Base-by-base conservation (phyloP, 2,888 invertebrate species). In the Thereva unica region DNA sequence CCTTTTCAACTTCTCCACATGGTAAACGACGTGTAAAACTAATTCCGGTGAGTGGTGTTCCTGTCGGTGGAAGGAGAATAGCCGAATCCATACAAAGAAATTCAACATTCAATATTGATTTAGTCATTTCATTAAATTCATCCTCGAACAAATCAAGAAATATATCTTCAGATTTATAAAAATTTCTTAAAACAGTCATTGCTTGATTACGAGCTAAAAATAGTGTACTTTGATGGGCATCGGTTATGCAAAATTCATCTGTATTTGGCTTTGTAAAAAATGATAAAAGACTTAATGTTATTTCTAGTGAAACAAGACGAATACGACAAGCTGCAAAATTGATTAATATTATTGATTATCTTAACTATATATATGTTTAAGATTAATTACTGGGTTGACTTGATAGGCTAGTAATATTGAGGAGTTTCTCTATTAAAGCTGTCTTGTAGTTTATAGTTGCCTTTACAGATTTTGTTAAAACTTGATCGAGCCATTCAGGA, bases 61-160 rank as follows among this genome's bases (percentile, higher is more conserved):
- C 91, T 0, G 95, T 96, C 0, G 98, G 98, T 0, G 97, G 96
- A 72, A 99, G 82, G 64, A 99, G 83, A 75, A 99, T 91, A 64
- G 93, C 93, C 55, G 95, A 93, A 80, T 99, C 98, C 93, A 96
- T 96, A 82, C 95, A 94, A 71, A 99, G 80, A 87, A 93, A 95
- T 78, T 97, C 97, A 1, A 97, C 95, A 80, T 94, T 95, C 61
- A 95, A 78, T 1, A 89, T 89, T 12, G 89, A 85, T 77, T 92
- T 93, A 72, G 89, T 89, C 87, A 97, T 92, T 81, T 97, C 95
- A 77, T 91, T 91, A 80, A 93, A 95, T 75, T 99, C 98, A 79
- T 97, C 96, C 82, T 99, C 98, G 80, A 99, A 99, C 88, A 99
- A 92, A 78, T 99, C 98, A 67, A 98, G 83, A 82, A 99, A 99